Base-by-base conservation (phyloP, 2,888 invertebrate species). In the Drosophila antonietae region DNA sequence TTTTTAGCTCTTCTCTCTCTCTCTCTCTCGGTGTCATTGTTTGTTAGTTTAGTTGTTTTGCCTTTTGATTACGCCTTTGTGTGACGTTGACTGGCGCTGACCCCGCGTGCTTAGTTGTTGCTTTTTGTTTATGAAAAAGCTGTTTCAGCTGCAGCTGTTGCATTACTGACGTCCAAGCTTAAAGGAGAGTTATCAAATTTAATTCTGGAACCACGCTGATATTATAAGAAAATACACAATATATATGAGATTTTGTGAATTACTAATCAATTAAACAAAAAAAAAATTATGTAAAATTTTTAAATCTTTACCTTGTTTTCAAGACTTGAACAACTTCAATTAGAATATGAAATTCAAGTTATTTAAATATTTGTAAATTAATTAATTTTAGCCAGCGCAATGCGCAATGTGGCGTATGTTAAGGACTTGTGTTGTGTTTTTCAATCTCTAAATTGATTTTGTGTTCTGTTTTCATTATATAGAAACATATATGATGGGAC, bases 371-470 rank as follows among this genome's bases (percentile, higher is more conserved):
- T 1, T 12, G n/a, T 12, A 39, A n/a, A 15, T 8, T 1, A 18
- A 15, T 55, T 20, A 15, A 66, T 23, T 18, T 20, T 49, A n/a
- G 31, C 2, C 9, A 18, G n/a, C 0, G 28, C 1, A 28, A 35
- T 52, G 37, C 53, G 37, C 33, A 39, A 31, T 49, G 14, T 8
- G 8, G 31, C 15, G 47, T 15, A 28, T 15, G 6, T 20, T 23
- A 37, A 37, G 18, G 33, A 37, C 15, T 53, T 60, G 31, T 57
- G 35, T 31, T 57, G 28, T 64, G 44, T 31, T 57, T 20, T 20
- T 9, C 63, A 64, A 62, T 75, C 28, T 58, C 41, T 52, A 62
- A 80, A 77, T 77, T 75, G 76, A 80, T 75, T 80, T 75, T 70
- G 49, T 33, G 49, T 20, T 61, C 46, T 59, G 49, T 66, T 65